These are phyloP conservation scores for Catalaphyllia jardinei DNA, from an alignment of 64 coral and sea anemone species.

Conservation along the genomic window DNA sequence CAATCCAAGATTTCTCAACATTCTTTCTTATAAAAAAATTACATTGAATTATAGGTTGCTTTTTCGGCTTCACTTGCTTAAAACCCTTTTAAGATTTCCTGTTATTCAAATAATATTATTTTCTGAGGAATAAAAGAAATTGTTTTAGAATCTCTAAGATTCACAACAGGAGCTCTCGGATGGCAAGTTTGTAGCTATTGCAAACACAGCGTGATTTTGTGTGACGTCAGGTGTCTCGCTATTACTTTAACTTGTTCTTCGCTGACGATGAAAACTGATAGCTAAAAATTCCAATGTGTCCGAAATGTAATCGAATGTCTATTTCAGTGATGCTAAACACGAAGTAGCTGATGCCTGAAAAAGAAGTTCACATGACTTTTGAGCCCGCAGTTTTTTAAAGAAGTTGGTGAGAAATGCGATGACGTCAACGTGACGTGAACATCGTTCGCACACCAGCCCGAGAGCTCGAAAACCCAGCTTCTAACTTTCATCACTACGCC, in stretches of 20 bases:
- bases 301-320: background rate
- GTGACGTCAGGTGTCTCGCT: no score
- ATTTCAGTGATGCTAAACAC: background rate
- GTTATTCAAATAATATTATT: no score
- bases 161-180: no score
- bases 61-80: background rate
- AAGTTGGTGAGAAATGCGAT: background rate
- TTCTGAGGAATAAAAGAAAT: no score
- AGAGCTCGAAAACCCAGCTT: no score
- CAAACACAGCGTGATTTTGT: no score
- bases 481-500: no score
- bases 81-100: background rate
- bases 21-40: background rate
- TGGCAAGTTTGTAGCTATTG: no score
- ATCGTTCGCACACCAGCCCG: no score
- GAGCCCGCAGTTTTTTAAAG: background rate
- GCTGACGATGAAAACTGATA: background rate
- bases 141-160: no score
- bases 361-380: background rate
- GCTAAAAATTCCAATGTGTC: background rate
- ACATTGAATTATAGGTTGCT: background rate
- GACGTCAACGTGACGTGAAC: no score
- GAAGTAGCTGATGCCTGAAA: background rate
- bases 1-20: background rate
- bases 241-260: background rate